A percentile compares a stretch with the other conserved stretches of the same genome.
phyloP scores from a whole-genome alignment of 30 jellyfish, hydroid and myxozoan genomes.

The Haliclystus octoradiatus region DNA sequence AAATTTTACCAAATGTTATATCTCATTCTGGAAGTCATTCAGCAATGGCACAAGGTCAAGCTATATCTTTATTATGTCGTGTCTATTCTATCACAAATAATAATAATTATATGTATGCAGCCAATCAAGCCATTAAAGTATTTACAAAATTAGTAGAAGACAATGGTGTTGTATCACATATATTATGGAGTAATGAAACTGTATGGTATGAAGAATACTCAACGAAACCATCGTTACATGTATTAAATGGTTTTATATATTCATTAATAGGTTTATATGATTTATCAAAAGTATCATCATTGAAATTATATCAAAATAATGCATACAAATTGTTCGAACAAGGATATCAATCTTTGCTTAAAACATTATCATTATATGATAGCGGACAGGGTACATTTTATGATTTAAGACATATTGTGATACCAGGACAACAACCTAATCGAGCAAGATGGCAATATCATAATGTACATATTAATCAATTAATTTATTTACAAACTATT shows the following conservation, averaged over 20 bases:
- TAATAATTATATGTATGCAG: constrained; percentile 42
- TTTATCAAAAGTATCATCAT: constrained; percentile 14
- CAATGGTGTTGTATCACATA: constrained; percentile 51
- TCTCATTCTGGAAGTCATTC: constrained; percentile 74
- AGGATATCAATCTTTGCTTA: constrained; percentile 50
- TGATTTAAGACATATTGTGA: constrained; percentile 63
- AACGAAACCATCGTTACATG: constrained; percentile 57
- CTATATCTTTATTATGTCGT: constrained; percentile 74
- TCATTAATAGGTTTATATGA: constrained; percentile 82
- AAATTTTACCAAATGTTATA: constrained; percentile 12
- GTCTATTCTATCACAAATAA: constrained; percentile 42
- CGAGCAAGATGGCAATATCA: constrained; percentile 93
- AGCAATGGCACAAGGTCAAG: constrained; percentile 97
- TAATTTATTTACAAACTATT: constrained; percentile 25
- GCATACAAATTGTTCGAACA: constrained; percentile 38
- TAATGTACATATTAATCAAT: constrained; percentile 57
- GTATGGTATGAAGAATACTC: constrained; percentile 88
- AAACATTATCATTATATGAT: constrained; percentile 61
- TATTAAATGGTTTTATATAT: constrained; percentile 79
- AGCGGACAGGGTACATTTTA: constrained; percentile 78
- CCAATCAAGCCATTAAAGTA: constrained; percentile 44
- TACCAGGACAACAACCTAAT: constrained; percentile 68
- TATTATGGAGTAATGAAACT: constrained; percentile 35
- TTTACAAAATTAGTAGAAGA: constrained; percentile 26
- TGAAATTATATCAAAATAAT: neutral